These are phyloP conservation scores for Catharus bicknelli DNA, from an alignment of 2,113 vertebrate species.

Conservation along the genomic window DNA sequence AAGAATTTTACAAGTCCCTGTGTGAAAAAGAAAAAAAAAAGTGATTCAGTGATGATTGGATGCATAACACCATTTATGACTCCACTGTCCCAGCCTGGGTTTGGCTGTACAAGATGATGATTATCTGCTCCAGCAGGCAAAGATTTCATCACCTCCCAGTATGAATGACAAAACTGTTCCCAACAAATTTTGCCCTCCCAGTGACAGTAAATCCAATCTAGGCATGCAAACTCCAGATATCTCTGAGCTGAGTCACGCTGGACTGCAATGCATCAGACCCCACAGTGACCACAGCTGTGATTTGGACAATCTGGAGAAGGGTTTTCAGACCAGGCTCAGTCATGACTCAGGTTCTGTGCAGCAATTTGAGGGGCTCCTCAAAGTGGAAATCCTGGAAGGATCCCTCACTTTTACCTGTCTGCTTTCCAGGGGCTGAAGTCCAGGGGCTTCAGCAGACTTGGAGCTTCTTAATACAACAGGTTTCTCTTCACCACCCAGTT, in stretches of 20 bases:
- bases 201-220: slow-evolving; percentile 50
- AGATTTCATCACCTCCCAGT: slow-evolving; percentile 19
- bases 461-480: not conserved
- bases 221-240: slow-evolving; percentile 26
- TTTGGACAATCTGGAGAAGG: not conserved
- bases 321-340: not conserved
- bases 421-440: not conserved
- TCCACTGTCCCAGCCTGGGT: not conserved
- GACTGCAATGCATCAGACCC: not conserved
- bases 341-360: not conserved
- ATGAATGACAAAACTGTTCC: slow-evolving; percentile 52
- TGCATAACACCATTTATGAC: not conserved
- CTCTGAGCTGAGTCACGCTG: slow-evolving; percentile 27
- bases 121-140: slow-evolving; percentile 11
- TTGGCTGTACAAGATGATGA: not conserved
- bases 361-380: not conserved
- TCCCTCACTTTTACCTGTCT: not conserved
- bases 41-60: not conserved
- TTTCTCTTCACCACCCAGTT: not conserved
- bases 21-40: not conserved
- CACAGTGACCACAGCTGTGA: not conserved
- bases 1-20: not conserved
- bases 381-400: not conserved
- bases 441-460: not conserved
- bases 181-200: slow-evolving; percentile 20